Percentiles rank a stretch among this genome's conserved stretches.
Evolutionary conservation across 2,797 vertebrate genomes (phyloP).

Genomic region (Coilia nasus): DNA sequence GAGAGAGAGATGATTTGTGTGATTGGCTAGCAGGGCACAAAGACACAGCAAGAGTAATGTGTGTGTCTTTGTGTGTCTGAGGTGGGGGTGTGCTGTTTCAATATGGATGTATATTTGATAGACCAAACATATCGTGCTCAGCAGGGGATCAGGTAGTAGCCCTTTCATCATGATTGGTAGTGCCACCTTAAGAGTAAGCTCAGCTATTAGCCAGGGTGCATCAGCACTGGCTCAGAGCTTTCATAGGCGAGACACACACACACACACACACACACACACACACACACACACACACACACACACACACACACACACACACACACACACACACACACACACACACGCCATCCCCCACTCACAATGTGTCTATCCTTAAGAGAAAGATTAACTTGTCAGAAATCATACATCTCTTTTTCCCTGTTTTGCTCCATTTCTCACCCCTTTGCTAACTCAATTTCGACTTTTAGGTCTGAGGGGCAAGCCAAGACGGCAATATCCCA

Average conservation of each 20-base stretch:
- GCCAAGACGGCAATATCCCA: conserved; percentile 40
- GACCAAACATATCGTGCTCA: background rate
- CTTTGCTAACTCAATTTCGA: conserved; percentile 47
- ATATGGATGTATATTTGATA: background rate
- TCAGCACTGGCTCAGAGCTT: background rate
- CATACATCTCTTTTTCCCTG: conserved; percentile 23
- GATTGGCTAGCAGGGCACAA: too few relatives aligned
- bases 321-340: background rate
- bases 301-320: background rate
- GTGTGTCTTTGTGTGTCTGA: background rate
- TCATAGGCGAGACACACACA: background rate
- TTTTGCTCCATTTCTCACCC: conserved; percentile 42
- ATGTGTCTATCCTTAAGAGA: background rate
- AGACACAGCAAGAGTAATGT: background rate
- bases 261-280: background rate
- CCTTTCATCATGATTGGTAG: background rate
- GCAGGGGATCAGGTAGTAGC: background rate
- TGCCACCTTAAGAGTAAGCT: background rate
- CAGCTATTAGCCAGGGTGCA: background rate
- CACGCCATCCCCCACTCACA: background rate
- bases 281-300: background rate
- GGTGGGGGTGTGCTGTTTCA: background rate
- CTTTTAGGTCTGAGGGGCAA: conserved; percentile 41
- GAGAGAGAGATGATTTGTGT: too few relatives aligned
- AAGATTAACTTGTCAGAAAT: conserved; percentile 39